Evolutionary conservation across 2,888 invertebrate genomes (phyloP).

Genomic region (Endomychus coccineus): DNA sequence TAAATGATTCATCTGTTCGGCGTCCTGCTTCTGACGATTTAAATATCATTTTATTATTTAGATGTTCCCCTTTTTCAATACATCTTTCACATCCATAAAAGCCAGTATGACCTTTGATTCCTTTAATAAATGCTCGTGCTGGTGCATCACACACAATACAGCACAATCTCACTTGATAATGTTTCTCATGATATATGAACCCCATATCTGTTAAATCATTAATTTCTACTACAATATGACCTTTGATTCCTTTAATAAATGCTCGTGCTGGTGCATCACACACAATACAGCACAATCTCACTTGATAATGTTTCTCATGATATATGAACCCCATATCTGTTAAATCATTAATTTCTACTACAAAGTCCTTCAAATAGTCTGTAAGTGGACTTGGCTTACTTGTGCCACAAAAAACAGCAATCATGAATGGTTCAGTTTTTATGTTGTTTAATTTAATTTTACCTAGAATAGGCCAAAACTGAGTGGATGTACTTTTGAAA

Average conservation of each 20-base stretch:
- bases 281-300: background rate
- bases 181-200: too few species aligned
- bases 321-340: background rate
- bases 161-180: too few species aligned
- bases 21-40: background rate
- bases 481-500: constrained; percentile 2
- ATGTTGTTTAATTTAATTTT: background rate
- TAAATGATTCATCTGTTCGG: background rate
- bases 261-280: constrained; percentile 5
- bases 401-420: constrained; percentile 9
- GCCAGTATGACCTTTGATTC: constrained; percentile 3
- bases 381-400: constrained; percentile 8
- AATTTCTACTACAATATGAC: too few species aligned
- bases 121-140: constrained; percentile 2
- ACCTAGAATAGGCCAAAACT: constrained; percentile 13
- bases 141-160: constrained; percentile 3
- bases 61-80: background rate
- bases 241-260: constrained; percentile 3
- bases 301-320: background rate
- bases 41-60: background rate
- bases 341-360: constrained; percentile 5
- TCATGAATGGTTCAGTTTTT: constrained; percentile 1
- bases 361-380: constrained; percentile 5
- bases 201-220: too few species aligned
- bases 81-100: constrained; percentile 5